Percentiles rank a stretch among this genome's conserved stretches.
phyloP scores from a whole-genome alignment of 2,113 vertebrate species.

The Cephalopterus ornatus region DNA sequence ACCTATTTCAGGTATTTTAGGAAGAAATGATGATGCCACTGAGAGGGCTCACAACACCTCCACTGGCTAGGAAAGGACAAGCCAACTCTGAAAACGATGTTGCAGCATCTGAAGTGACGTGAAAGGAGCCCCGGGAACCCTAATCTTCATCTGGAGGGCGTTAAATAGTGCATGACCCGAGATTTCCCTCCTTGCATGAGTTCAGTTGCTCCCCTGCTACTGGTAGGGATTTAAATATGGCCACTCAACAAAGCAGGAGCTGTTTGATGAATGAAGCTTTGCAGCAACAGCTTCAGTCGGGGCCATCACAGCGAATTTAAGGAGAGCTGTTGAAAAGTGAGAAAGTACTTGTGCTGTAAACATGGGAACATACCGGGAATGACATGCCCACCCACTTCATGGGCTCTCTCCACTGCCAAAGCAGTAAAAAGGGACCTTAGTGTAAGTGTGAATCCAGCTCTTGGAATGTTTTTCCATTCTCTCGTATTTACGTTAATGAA shows the following conservation, averaged over 20 bases:
- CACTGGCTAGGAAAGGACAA: neutral
- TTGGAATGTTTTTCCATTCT: conserved; percentile 61
- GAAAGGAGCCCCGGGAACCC: neutral
- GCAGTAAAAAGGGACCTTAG: conserved; percentile 57
- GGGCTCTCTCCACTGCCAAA: conserved; percentile 31
- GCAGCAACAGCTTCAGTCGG: neutral
- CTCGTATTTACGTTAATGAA: conserved; percentile 42
- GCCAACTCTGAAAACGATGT: neutral
- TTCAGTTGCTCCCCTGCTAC: conserved; percentile 12
- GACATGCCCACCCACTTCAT: conserved; percentile 52
- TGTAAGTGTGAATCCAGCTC: conserved; percentile 43
- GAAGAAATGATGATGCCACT: neutral
- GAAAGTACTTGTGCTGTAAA: conserved; percentile 38
- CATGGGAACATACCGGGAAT: conserved; percentile 30
- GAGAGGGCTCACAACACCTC: neutral
- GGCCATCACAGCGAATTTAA: neutral
- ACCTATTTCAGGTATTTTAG: neutral
- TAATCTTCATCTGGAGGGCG: neutral
- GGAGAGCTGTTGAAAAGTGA: conserved; percentile 42
- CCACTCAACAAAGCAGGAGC: neutral
- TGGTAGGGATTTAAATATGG: neutral
- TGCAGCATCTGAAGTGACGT: too few relatives aligned
- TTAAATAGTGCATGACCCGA: neutral
- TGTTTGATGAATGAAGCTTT: conserved; percentile 36
- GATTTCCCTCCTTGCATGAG: neutral